Evolutionary conservation across 2,888 invertebrate species (phyloP), one percentile per base, ranked within the genome.

Genomic region (Hydrotaea diabolus): DNA sequence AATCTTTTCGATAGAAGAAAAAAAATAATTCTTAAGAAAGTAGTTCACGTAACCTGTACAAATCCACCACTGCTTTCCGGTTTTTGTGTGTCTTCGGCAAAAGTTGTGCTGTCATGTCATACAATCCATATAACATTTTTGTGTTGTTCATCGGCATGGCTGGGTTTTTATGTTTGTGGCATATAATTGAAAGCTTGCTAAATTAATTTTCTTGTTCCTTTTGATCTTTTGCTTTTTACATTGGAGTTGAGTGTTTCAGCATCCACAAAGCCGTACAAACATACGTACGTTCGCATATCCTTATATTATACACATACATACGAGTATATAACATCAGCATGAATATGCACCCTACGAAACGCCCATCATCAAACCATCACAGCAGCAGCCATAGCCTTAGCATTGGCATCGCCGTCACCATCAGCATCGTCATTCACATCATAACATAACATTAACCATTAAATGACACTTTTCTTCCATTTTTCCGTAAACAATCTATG

Each of bases 131-230:
- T 80, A 62, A 82, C 84, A 84, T 77, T 80, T 86, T 80, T 77
- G 81, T 66, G 39, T 39, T 43, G 66, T 66, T 43, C 36, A 26
- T 31, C 21, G 43, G 19, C 39, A 43, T 79, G 78, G 88, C 81
- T 81, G 75, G 77, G 81, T 78, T 81, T 81, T 84, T 89, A 89
- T 90, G 91, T 90, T 91, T 90, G 91, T 91, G 91, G 90, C 91
- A 89, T 91, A 89, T 90, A 90, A 90, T 91, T 91, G 91, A 91
- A 90, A 91, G 91, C 91, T 89, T 89, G 89, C 91, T 89, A 91
- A 91, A 91, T 91, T 91, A 91, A 91, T 91, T 91, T 91, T 89
- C 85, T 86, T 83, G 82, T 85, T 86, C 82, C 86, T 86, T 87
- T 87, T 85, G 86, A 87, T 86, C 87, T 85, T 82, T 83, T 81